Evolutionary conservation across 1,140 invertebrate genomes (phyloP), one percentile per base, ranked within the genome.

Genomic region (Procambarus clarkii): DNA sequence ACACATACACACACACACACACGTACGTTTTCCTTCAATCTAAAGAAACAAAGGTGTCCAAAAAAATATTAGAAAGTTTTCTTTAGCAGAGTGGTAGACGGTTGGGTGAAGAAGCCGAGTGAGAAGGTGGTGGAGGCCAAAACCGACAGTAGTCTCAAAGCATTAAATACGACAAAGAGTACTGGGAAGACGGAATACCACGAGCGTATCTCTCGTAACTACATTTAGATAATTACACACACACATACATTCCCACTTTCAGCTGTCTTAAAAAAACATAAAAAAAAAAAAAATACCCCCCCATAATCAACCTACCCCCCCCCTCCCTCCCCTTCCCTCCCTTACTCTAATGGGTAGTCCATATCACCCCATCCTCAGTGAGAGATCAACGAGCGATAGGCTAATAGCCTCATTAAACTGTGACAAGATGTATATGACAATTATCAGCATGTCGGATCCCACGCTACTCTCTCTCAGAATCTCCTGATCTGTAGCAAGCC

Each of bases 381-480:
- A 50, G 48, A 54, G 83, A 74, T 76, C 83, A 24, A 24, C 64
- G 34, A 34, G 34, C 8, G 83, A 74, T 69, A 34, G 34, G 9
- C 46, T 74, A 85, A 85, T 85, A 85, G 76, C 48, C 44, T 46
- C 54, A 88, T 88, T 79, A 88, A 80, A 60, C 77, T 64, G 46
- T 78, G 76, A 64, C 54, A 80, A 88, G 86, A 88, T 48, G 76
- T 64, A 88, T 88, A 64, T 79, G 76, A 88, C 86, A 77, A 86
- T 86, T 85, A 85, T 45, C 69, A 71, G 24, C 11, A 34, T 85
- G 83, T 85, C 83, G 60, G 44, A n/a, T 85, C 46, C 79, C 79
- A 74, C 7, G 69, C 69, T 1, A 54, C 69, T 2, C 69, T 34
- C 69, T 21, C 60, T 21, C 60, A 64, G 7, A 58, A 58, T 13